Base-by-base conservation (phyloP, 2,888 invertebrate genomes). In the Yponomeuta evonymella region DNA sequence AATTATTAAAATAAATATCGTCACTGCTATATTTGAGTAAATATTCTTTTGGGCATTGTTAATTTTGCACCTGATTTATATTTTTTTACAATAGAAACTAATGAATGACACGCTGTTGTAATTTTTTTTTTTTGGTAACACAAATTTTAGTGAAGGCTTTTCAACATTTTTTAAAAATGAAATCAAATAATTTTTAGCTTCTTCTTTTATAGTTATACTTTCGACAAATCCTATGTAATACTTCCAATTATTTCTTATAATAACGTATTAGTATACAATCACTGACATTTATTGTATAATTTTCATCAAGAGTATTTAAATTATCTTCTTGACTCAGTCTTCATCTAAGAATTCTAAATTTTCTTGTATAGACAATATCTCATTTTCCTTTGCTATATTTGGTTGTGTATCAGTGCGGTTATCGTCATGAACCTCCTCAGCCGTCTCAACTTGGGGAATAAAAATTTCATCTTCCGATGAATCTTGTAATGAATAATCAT, bases 171-270 rank as follows among this genome's bases (percentile, higher is more conserved):
- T 71, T 62, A 69, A 62, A 68, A 69, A 71, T 15, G 33, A 30
- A 36, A 69, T 69, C n/a, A 12, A 69, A 43, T 63, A 69, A 68
- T 48, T 23, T n/a, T 36, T 63, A n/a, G 33, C 64, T 58, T 36
- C 64, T n/a, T 43, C 48, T 63, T 62, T 69, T 58, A 29, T 68
- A 11, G n/a, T 43, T 23, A 64, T 63, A 48, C 69, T 48, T 63
- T 58, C 69, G 9, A 71, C 30, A 68, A 71, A 69, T 63, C 71
- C 64, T 36, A 71, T 48, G 33, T 71, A 71, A 48, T 71, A 71
- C 63, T 64, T 71, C 71, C 71, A 71, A 36, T n/a, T 51, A 12
- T 68, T 63, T 64, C 64, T 68, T 43, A 62, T 71, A 71, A 63
- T 71, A 69, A 64, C 71, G 63, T 2, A 71, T 48, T 11, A 69